A percentile compares a stretch with the other conserved stretches of the same genome.
These are phyloP conservation scores for Galerucella pusilla DNA, from an alignment of 2,888 invertebrate genomes.

Conservation along the genomic window DNA sequence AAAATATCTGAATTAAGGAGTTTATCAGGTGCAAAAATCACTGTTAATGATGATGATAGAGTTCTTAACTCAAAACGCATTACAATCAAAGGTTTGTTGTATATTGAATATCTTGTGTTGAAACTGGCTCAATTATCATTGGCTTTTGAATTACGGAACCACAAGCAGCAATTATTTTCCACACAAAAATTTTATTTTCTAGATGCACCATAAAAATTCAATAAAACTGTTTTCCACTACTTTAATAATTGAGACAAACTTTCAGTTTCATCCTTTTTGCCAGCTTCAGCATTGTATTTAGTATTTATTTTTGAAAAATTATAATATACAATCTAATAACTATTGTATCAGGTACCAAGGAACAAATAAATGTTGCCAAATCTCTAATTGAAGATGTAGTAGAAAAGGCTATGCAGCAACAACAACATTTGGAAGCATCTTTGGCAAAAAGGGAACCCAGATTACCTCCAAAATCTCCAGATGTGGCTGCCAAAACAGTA, in stretches of 20 bases:
- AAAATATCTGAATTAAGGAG: slow-evolving; percentile 77
- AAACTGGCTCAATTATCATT: too few relatives aligned
- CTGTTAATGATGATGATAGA: slow-evolving; percentile 62
- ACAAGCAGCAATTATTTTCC: too few relatives aligned
- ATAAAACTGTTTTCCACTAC: too few relatives aligned
- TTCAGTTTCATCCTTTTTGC: too few relatives aligned
- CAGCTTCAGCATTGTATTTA: too few relatives aligned
- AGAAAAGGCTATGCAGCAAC: slow-evolving; percentile 66
- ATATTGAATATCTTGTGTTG: neutral
- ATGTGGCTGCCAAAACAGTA: slow-evolving; percentile 42
- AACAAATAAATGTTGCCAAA: slow-evolving; percentile 80
- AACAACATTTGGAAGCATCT: slow-evolving; percentile 64
- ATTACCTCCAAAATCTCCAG: slow-evolving; percentile 55
- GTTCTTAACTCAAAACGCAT: slow-evolving; percentile 53
- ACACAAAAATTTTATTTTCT: too few relatives aligned
- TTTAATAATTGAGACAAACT: too few relatives aligned
- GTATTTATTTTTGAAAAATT: neutral
- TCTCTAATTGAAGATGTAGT: slow-evolving; percentile 79
- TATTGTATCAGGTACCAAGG: slow-evolving; percentile 71
- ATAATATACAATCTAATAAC: slow-evolving; percentile 1
- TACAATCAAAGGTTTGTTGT: slow-evolving; percentile 56
- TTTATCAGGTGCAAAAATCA: slow-evolving; percentile 78
- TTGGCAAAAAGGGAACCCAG: slow-evolving; percentile 68
- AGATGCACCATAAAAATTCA: too few relatives aligned
- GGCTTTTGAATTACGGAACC: neutral